These are phyloP conservation scores for Mechanitis mazaeus DNA, from an alignment of 2,888 invertebrate genomes.

Conservation along the genomic window DNA sequence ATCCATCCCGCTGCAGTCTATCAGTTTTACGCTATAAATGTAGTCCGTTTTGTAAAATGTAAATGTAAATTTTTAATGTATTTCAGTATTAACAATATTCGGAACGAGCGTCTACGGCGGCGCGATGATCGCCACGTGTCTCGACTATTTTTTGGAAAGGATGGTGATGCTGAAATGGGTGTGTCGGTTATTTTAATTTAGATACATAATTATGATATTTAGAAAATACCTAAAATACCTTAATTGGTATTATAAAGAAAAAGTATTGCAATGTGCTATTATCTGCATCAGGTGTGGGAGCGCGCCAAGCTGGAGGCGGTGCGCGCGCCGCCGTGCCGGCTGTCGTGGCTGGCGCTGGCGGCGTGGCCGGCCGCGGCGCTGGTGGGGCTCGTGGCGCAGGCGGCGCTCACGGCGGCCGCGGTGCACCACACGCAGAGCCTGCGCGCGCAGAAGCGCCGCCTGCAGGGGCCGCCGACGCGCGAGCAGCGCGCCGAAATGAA, in stretches of 20 bases:
- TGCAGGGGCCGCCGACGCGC: constrained; percentile 78
- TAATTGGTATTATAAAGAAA: too few species aligned
- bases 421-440: constrained; percentile 80
- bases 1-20: too few species aligned
- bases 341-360: constrained; percentile 84
- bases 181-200: constrained; percentile 28
- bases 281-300: constrained; percentile 74
- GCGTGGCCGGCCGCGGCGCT: constrained; percentile 84
- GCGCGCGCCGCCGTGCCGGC: constrained; percentile 79
- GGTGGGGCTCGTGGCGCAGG: constrained; percentile 82
- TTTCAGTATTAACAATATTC: constrained; percentile 81
- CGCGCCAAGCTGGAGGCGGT: constrained; percentile 77
- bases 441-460: constrained; percentile 63
- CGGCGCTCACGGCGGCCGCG: constrained; percentile 81
- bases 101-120: constrained; percentile 87
- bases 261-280: too few species aligned
- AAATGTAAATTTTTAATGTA: neutral
- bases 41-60: neutral
- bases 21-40: too few species aligned
- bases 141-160: constrained; percentile 86
- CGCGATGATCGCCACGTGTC: constrained; percentile 80
- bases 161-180: constrained; percentile 83
- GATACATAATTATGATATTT: neutral
- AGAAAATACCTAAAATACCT: neutral
- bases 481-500: constrained; percentile 87